Conservation (phyloP, 1,140 invertebrate species). For the Hirudo medicinalis region DNA sequence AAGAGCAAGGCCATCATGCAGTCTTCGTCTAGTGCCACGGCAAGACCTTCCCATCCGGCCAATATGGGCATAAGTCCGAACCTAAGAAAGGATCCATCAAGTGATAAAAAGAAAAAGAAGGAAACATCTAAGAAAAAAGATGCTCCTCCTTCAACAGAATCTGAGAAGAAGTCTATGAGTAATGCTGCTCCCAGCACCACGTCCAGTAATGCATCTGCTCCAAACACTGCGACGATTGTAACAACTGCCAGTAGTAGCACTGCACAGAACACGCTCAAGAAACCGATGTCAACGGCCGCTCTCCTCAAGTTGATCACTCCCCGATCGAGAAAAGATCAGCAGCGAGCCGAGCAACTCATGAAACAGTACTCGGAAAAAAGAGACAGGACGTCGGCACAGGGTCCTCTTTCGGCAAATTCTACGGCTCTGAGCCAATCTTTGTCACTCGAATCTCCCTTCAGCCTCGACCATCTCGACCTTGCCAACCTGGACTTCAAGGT, state of each 20-base stretch:
- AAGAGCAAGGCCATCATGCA: too few relatives aligned
- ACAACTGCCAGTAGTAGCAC: neutral
- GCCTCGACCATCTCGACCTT: neutral
- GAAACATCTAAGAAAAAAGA: too few relatives aligned
- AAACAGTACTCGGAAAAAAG: constrained; percentile 4
- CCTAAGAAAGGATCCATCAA: too few relatives aligned
- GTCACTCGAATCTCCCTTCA: neutral
- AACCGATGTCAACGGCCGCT: neutral
- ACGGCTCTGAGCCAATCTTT: too few relatives aligned
- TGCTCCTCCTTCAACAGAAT: too few relatives aligned
- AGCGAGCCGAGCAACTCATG: neutral
- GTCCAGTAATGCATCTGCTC: neutral
- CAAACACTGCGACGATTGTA: neutral
- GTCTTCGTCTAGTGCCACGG: too few relatives aligned
- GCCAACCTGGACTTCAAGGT: constrained; percentile 1
- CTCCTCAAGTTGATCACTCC: neutral
- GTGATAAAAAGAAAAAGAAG: too few relatives aligned
- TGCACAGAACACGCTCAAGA: neutral
- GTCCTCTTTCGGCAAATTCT: too few relatives aligned
- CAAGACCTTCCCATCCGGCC: too few relatives aligned
- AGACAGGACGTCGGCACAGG: neutral
- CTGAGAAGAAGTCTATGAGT: neutral
- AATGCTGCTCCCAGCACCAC: neutral
- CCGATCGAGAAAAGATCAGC: constrained; percentile 4
- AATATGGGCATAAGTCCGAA: too few relatives aligned